Base-by-base conservation (phyloP, 1,140 invertebrate species). In the Papilio polyxenes region DNA sequence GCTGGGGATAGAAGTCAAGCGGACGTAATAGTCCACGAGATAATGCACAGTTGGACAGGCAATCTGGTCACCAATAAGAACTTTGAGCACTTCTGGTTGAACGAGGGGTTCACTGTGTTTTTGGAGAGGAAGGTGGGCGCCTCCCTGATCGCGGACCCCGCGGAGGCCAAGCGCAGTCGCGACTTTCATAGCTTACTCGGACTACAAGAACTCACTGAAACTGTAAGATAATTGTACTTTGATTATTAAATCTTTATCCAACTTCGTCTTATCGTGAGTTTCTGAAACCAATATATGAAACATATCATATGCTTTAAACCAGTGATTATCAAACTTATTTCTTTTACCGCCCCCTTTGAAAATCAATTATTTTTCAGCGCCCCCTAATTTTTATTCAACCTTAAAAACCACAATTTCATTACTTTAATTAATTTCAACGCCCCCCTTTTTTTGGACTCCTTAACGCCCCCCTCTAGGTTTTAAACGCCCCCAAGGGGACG, bases 71-170 rank as follows among this genome's bases (percentile, higher is more conserved):
- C 98, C 4, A 99, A 99, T 92, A 95, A 95, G 75, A 98, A 98
- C 91, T 99, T 98, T 91, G 98, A 99, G 94, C 97, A 99, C 93
- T 99, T 99, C 94, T 99, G 98, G 98, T 95, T 99, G 11, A 99
- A 99, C 92, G 98, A 99, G 95, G 98, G 98, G 3, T 99, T 99
- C 90, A 99, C 99, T 0, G 96, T 98, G 65, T 99, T 98, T 95
- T 94, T 99, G 2, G 98, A 99, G 92, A 95, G 98, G 51, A 99
- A 99, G 95, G 92, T 94, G 3, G 91, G 76, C 0, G 89, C 92
- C 0, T 93, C 92, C 0, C 87, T 94, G 5, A 90, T 92, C 56
- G 79, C 83, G 10, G 90, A 94, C 56, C 59, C 85, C 0, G 83
- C 31, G 1, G 89, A 91, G 74, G 89, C 96, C 3, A 96, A 97